Evolutionary conservation across 2,888 invertebrate species (phyloP), one percentile per base, ranked within the genome.

Genomic region (Drosophila setosimentum): DNA sequence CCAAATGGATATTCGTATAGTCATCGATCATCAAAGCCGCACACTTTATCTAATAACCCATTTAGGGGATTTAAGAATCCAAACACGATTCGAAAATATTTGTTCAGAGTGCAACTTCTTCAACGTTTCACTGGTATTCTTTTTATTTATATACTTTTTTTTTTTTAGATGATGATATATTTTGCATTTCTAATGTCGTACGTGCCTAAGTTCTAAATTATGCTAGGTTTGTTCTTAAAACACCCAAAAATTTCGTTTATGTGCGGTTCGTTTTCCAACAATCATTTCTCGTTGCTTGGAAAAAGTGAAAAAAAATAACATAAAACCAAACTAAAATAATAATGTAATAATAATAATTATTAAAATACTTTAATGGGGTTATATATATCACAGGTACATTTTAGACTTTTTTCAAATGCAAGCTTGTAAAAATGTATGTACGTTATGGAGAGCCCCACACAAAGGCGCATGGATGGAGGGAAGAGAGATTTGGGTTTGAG

Each of bases 371-470:
- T 83, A 88, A 86, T 88, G 90, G 90, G 85, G 90, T 91, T 86
- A 91, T 78, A 91, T 75, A 78, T 92, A 92, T 92, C 92, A 92
- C 92, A 92, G 92, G 93, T 92, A 92, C 92, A 92, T 92, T 92
- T 92, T 92, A 82, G 84, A 89, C 84, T 84, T 90, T 84, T 77
- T 88, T 90, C 76, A 87, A 85, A 85, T 89, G 85, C 80, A 85
- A 89, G 86, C 83, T 83, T 85, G 73, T 89, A 90, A 90, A 88
- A 85, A 90, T 80, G 79, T 78, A 88, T 83, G 83, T 89, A 82
- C 80, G 87, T 89, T 78, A 78, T 80, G 72, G 61, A 73, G 68
- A 80, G 73, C 57, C 53, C 57, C 63, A 78, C 62, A 68, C 58
- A 50, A 50, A 54, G 55, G 37, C 57, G 57, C 54, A 55, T 24